Base-by-base conservation (phyloP, 1,140 invertebrate species). In the Cotesia chilonis region DNA sequence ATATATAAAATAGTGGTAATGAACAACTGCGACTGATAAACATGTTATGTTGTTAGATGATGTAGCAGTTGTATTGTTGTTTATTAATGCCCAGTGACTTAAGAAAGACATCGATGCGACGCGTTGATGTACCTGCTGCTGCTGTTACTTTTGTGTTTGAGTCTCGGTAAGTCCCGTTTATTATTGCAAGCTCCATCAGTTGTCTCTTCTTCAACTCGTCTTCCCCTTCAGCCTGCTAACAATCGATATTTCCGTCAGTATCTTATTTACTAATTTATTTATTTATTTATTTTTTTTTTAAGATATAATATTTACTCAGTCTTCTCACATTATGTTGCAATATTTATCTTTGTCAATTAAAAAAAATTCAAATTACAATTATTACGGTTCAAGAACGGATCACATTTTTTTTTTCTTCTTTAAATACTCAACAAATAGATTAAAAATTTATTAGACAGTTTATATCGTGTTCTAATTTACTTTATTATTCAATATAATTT, bases 191-290 rank as follows among this genome's bases (percentile, higher is more conserved):
- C 89, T 99, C 98, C 98, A 99, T 99, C 65, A 99, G 90, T 88
- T 99, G 98, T 83, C 97, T 92, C 87, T 99, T 99, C 90, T 99
- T 99, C 79, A 99, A 89, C 85, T 99, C 98, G 89, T 99, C 98
- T 90, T 99, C 98, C 65, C 98, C 98, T 88, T 99, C 98, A 72
- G 97, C 96, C 97, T 99, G 92, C 91, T 93, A 88, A 85, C 80
- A 85, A 81, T 82, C 77, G 77, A 86, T 72, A 83, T 82, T 71
- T 80, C 61, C 80, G 82, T 86, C 82, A 86, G 84, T 79, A 84
- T 78, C 64, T 41, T 20, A 54, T 73, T 41, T 63, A 71, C 38
- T 12, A n/a, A n/a, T 65, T 17, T 20, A 67, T 61, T 54, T 12
- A 35, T 52, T 14, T n/a, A n/a, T n/a, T n/a, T n/a, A n/a, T 61